Evolutionary conservation across 2,888 invertebrate genomes (phyloP).

Genomic region (Lydus trimaculatus): DNA sequence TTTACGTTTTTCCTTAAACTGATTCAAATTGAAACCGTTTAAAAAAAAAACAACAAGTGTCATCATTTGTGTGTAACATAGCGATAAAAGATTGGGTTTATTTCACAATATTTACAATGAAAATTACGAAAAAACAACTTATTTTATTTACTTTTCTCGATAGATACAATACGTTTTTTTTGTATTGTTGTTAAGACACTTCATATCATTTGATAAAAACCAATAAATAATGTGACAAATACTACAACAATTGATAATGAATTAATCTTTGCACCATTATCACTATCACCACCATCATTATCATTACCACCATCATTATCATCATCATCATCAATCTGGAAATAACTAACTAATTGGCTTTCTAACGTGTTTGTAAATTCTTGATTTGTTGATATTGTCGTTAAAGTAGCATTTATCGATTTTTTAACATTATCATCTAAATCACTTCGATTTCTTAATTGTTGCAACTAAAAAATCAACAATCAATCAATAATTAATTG

Average conservation of each 20-base stretch:
- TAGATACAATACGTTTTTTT: not conserved
- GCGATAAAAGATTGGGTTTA: no score
- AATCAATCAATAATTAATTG: not conserved
- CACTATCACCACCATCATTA: not conserved
- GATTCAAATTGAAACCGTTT: no score
- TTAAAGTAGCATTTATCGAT: not conserved
- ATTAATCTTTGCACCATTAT: not conserved
- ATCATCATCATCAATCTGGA: not conserved
- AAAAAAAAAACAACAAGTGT: no score
- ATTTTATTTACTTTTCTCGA: no score
- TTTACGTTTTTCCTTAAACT: no score
- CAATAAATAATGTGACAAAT: not conserved
- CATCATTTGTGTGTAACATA: no score
- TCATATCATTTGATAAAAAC: not conserved
- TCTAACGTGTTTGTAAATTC: not conserved
- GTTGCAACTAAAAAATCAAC: not conserved
- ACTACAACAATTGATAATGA: not conserved
- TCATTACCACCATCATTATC: not conserved
- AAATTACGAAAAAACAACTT: no score
- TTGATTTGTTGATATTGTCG: not conserved
- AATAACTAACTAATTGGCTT: conserved; percentile 4
- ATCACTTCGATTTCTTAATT: not conserved
- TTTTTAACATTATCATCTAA: not conserved
- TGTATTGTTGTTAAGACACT: not conserved
- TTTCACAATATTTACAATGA: no score